Base-by-base conservation (phyloP, 2,797 vertebrate genomes). In the Megalops cyprinoides region DNA sequence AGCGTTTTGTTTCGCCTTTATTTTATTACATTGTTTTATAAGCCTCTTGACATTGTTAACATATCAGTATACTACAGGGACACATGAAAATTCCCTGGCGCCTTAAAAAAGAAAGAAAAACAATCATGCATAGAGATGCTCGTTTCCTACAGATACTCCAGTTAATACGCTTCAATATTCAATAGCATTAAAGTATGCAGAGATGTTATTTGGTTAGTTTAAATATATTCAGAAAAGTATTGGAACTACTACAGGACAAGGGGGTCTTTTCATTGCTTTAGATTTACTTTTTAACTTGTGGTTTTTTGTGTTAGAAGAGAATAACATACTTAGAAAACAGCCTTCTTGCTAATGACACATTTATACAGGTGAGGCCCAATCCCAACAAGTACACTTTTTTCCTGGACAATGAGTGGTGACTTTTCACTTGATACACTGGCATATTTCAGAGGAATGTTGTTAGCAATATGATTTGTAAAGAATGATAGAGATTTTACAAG, bases 1-100 rank as follows among this genome's bases (percentile, higher is more conserved):
- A 7, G n/a, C 14, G 25, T 74, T 58, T 31, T 25, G 8, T 8
- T 9, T 31, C n/a, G 28, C 28, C 46, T 44, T 74, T 48, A 53
- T 74, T 80, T 74, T 23, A 60, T 44, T 58, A 31, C 37, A 23
- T 69, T 48, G 23, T 44, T 75, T 75, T 48, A 75, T 75, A 39
- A n/a, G 39, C 53, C n/a, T 28, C 79, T n/a, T 60, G 37, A 75
- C 34, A 49, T 44, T 42, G 7, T n/a, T 75, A 31, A 80, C 55
- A 56, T 80, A 49, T 62, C 10, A 49, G 56, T 75, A 65, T 48
- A 48, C 73, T 62, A 39, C 39, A 9, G 71, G 73, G 79, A 48
- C 78, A 23, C 48, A 58, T 79, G 34, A 80, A 73, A 62, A 31
- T 65, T n/a, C 7, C 25, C 25, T 51, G 7, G 44, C 9, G 48